Base-by-base conservation (phyloP, 1,140 invertebrate genomes). In the Anthonomus grandis region DNA sequence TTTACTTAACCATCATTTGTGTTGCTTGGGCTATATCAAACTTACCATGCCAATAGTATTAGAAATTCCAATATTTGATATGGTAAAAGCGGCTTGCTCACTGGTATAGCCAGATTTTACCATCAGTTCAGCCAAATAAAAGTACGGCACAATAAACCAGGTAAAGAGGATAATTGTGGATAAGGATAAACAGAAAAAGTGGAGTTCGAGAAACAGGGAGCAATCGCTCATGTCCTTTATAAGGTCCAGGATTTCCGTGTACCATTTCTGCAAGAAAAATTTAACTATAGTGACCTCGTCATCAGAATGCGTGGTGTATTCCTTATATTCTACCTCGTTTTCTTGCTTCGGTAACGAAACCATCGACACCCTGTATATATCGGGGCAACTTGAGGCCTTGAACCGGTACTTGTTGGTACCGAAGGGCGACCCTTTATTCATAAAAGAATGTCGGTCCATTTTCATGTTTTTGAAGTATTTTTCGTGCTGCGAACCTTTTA, bases 121-220 rank as follows among this genome's bases (percentile, higher is more conserved):
- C 73, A 86, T 78, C 65, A 84, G 80, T 50, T 92, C 89, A 37
- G 86, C 86, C 17, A 93, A 75, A 71, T 91, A 95, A 68, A 94
- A 89, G 76, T 95, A 94, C 19, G 90, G 90, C 37, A 93, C 87
- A 62, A 93, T 92, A 69, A 92, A 92, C 87, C 89, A 95, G 60
- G 85, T 86, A 72, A 93, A 93, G 10, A 94, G 77, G 23, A 93
- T 80, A 59, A 93, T 85, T 50, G 91, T 94, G 1, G 89, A 88
- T 0, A 93, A 59, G 44, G 87, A 89, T 59, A 93, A 84, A 3
- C 93, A 75, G 34, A 90, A 76, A 69, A 92, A 94, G 50, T 89
- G 86, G 21, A 85, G 73, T 66, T 89, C 87, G 64, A 83, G 75
- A 68, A 93, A 90, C 69, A 91, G 82, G 9, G 86, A 82, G 55